Percentiles rank a stretch among this genome's conserved stretches.
Evolutionary conservation across 2,113 vertebrate genomes (phyloP).

Genomic region (Sterrhoptilus dennistouni): DNA sequence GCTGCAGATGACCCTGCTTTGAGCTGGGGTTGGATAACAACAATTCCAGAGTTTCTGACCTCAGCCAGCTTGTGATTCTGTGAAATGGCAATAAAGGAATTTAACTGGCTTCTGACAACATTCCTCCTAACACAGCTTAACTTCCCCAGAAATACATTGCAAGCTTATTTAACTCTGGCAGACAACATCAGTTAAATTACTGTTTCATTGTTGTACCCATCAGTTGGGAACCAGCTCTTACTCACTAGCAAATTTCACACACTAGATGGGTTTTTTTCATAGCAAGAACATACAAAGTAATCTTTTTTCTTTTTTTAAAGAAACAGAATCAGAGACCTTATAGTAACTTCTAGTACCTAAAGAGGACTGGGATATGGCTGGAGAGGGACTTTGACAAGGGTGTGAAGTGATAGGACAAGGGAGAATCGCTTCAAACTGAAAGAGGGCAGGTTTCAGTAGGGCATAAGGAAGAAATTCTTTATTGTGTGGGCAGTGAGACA

Average conservation of each 20-base stretch:
- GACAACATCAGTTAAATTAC: slow-evolving; percentile 7
- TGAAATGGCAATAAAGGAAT: background rate
- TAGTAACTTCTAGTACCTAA: background rate
- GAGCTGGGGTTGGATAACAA: background rate
- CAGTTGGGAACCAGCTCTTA: background rate
- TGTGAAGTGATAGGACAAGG: background rate
- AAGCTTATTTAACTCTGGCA: slow-evolving; percentile 33
- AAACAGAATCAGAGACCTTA: background rate
- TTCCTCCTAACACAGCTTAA: background rate
- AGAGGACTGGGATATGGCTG: background rate
- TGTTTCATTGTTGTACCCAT: background rate
- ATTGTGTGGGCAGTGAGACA: background rate
- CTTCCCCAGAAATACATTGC: background rate
- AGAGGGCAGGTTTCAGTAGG: background rate
- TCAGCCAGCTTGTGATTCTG: background rate
- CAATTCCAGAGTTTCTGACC: background rate
- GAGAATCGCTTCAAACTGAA: background rate
- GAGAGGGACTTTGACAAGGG: background rate
- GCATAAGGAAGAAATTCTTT: background rate
- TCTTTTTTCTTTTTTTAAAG: background rate
- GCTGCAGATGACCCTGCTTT: background rate
- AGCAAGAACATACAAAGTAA: background rate
- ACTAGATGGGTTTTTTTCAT: background rate
- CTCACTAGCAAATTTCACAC: background rate
- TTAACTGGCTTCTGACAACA: background rate